phyloP scores from a whole-genome alignment of 2,113 vertebrate species.

The Megaceryle torquata region DNA sequence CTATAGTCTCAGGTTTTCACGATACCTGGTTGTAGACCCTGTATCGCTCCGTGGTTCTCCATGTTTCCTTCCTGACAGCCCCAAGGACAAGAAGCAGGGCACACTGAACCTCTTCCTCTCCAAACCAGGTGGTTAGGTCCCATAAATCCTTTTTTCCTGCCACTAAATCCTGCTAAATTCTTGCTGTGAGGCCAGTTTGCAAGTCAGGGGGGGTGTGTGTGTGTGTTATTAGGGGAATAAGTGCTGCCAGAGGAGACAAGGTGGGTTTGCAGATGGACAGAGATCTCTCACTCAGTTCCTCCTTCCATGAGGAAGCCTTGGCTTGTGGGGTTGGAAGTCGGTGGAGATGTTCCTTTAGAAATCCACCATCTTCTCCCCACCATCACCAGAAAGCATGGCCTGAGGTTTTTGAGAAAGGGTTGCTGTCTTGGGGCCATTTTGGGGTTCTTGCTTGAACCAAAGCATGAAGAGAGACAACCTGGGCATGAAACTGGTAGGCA shows the following conservation, averaged over 20 bases:
- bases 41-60: accelerated
- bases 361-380: background rate
- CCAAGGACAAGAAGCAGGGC: background rate
- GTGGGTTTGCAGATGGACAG: background rate
- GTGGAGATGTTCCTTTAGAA: background rate
- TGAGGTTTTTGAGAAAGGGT: background rate
- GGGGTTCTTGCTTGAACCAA: background rate
- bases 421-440: background rate
- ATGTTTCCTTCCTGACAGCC: background rate
- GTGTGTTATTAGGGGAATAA: background rate
- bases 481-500: background rate
- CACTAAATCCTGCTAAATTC: background rate
- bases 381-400: background rate
- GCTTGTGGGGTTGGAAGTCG: background rate
- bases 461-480: background rate
- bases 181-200: background rate
- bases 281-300: background rate
- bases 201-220: too few species aligned
- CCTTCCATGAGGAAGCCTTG: background rate
- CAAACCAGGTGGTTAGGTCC: background rate
- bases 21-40: background rate
- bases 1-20: background rate
- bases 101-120: background rate
- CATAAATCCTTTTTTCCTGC: background rate
- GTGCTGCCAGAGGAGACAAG: background rate